A percentile compares a stretch with the other conserved stretches of the same genome.
Evolutionary conservation across 1,140 invertebrate genomes (phyloP).

Genomic region (Globodera rostochiensis): DNA sequence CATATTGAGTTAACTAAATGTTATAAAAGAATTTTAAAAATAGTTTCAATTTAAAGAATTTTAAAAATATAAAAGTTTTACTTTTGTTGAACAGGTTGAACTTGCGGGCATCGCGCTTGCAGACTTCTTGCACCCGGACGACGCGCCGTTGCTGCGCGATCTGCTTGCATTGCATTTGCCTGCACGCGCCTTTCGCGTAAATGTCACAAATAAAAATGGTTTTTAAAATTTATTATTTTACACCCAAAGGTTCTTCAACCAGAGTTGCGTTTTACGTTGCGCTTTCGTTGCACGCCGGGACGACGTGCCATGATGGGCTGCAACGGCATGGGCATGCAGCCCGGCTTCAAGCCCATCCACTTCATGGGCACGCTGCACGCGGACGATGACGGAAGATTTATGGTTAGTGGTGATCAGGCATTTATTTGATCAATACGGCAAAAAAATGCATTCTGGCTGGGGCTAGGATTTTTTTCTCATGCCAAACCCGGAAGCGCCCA

Average conservation of each 20-base stretch:
- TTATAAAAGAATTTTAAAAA: no score
- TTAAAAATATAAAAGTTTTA: neutral
- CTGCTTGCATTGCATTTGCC: constrained; percentile 9
- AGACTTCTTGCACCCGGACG: constrained; percentile 16
- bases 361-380: constrained; percentile 21
- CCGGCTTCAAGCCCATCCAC: constrained; percentile 21
- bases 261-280: constrained; percentile 19
- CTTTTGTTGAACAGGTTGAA: constrained; percentile 3
- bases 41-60: no score
- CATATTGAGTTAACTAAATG: no score
- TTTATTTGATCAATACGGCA: no score
- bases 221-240: no score
- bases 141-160: constrained; percentile 5
- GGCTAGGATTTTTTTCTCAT: no score
- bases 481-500: no score
- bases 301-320: constrained; percentile 12
- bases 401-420: neutral
- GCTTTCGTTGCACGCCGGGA: constrained; percentile 18
- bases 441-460: no score
- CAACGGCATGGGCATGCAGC: constrained; percentile 3
- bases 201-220: no score
- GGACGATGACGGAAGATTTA: constrained; percentile 19
- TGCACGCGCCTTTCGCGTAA: neutral
- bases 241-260: neutral
- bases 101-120: constrained; percentile 6